Evolutionary conservation across 2,113 vertebrate species (phyloP).

Genomic region (Dasypus novemcinctus): DNA sequence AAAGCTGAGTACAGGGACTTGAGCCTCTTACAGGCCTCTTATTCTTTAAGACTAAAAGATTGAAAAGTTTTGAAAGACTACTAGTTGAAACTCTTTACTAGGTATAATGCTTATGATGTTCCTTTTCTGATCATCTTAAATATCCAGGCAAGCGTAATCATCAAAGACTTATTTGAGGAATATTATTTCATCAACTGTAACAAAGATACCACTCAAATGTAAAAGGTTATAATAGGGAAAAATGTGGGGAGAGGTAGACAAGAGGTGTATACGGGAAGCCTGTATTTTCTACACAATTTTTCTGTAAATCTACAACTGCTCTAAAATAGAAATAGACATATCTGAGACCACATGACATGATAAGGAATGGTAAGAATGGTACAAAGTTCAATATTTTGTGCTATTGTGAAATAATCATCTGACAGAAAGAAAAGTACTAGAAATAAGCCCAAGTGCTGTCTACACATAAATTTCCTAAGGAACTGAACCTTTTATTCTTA

Average conservation of each 20-base stretch:
- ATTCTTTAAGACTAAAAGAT: slow-evolving; percentile 28
- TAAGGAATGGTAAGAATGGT: not conserved
- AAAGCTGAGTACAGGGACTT: not conserved
- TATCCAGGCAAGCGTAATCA: not conserved
- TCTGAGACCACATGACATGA: not conserved
- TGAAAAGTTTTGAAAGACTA: slow-evolving; percentile 32
- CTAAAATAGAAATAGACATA: not conserved
- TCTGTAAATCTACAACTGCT: too few species aligned
- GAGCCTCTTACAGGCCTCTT: not conserved
- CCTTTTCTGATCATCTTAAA: slow-evolving; percentile 39
- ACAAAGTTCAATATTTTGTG: slow-evolving; percentile 27
- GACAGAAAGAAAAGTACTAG: not conserved
- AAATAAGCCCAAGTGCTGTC: not conserved
- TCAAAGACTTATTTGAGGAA: not conserved
- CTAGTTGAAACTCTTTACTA: slow-evolving; percentile 2
- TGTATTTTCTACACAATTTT: too few species aligned
- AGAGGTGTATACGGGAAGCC: too few species aligned
- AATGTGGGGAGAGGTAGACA: too few species aligned
- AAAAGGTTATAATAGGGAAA: too few species aligned
- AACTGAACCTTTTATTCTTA: not conserved
- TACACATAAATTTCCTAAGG: not conserved
- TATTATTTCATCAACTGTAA: too few species aligned
- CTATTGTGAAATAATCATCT: slow-evolving; percentile 25
- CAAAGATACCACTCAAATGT: too few species aligned
- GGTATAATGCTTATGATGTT: not conserved